Evolutionary conservation across 2,113 vertebrate genomes (phyloP), one percentile per base, ranked within the genome.

Genomic region (Tapirus terrestris): DNA sequence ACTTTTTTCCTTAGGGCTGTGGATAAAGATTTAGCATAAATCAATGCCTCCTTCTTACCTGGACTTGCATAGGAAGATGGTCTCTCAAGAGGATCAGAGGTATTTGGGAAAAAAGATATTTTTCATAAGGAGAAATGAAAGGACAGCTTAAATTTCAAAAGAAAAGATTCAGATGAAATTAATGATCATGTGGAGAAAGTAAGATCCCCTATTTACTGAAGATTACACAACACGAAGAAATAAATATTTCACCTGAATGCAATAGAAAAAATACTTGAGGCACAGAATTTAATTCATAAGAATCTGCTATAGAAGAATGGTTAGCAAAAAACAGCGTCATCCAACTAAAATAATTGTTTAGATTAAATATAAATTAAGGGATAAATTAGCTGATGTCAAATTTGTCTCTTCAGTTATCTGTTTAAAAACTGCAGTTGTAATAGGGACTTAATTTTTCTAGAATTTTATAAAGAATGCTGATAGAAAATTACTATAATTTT

Each of bases 111-210:
- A 53, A 77, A 33, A 84, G 29, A 45, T 2, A 79, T 92, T 93
- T 94, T 33, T 75, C 45, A 84, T 27, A 61, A 80, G n/a, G n/a
- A 87, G 13, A 93, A 80, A 80, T 61, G 18, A 91, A 95, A 95
- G 33, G 9, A 60, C 29, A 56, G 10, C 29, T 93, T 75, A 31
- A 56, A n/a, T 94, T 76, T 25, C 6, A 43, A 39, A 73, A 77
- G 43, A 31, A 94, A 89, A 51, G 20, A 29, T 82, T 93, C 56
- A 39, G 25, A 29, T 14, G 27, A 60, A 95, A 81, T 88, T 33
- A 91, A 56, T 51, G 18, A 48, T 53, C 14, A 3, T 91, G 72
- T 90, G 18, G 6, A 81, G 33, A 48, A 90, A 89, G 9, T 58
- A 70, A 80, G 27, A 39, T n/a, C 2, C 27, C 20, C 25, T 72